Evolutionary conservation across 2,888 invertebrate genomes (phyloP), one percentile per base, ranked within the genome.

Genomic region (Xylota segnis): DNA sequence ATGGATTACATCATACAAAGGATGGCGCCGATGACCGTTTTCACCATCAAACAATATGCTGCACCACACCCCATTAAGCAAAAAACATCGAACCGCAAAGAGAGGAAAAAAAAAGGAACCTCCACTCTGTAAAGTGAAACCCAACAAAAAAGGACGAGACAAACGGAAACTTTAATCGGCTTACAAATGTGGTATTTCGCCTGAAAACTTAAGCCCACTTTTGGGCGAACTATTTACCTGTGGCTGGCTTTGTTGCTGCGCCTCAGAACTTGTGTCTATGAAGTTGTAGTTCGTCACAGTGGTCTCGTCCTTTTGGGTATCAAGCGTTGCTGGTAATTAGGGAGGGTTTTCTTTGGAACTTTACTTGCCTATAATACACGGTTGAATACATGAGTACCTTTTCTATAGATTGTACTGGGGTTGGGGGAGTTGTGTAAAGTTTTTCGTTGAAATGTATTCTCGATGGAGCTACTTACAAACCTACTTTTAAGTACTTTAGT

Each of bases 1-100:
- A 54, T 18, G 61, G 78, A 83, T 83, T 83, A 83, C 83, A 61
- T 83, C 83, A 83, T 66, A 14, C 63, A 65, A 50, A 50, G 32
- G 65, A 43, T 47, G 63, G 23, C 61, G 70, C 10, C 70, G 72
- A 68, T 68, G 54, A 70, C 34, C 56, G 29, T 50, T 70, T 52
- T 27, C 61, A 27, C 23, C 10, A 23, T 68, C n/a, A 70, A 70
- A 76, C 70, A 82, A 72, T 72, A 66, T 72, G 65, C 61, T 10
- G 18, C 18, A 59, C 66, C 68, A 68, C 58, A 66, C 58, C 66
- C 66, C 9, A 66, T 34, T 50, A n/a, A 14, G 7, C 29, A 72
- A 10, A 61, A 37, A 0, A 37, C 37, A 7, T 10, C 37, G 4
- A 37, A 37, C 9, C 9, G 10, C 4, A 37, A 7, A 10, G 10